phyloP scores from a whole-genome alignment of 2,797 vertebrate genomes.

The Carcharodon carcharias region DNA sequence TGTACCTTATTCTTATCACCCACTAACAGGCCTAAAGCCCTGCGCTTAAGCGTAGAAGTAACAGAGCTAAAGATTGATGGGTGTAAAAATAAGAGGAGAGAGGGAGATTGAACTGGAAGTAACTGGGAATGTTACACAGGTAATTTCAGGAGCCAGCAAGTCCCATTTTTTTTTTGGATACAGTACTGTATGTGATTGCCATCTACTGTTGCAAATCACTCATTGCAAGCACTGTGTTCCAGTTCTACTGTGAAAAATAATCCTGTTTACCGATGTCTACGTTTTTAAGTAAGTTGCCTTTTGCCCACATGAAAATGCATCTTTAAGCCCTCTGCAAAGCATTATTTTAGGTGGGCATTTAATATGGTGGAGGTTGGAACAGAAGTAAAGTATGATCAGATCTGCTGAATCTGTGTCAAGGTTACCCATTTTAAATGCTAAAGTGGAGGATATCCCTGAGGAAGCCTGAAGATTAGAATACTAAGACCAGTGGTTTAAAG shows the following conservation, averaged over 20 bases:
- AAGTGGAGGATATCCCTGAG: background rate
- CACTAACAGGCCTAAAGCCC: background rate
- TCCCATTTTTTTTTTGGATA: too few species aligned
- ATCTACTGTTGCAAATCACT: conserved; percentile 23
- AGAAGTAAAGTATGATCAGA: background rate
- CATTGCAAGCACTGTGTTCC: background rate
- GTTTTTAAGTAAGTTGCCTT: background rate
- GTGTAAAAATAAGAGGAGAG: background rate
- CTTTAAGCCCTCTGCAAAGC: background rate
- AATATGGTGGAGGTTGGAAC: background rate
- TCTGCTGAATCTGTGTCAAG: background rate
- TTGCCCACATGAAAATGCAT: background rate
- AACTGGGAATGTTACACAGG: background rate
- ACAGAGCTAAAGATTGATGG: background rate
- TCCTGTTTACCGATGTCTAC: background rate
- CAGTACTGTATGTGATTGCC: background rate
- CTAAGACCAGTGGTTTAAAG: background rate
- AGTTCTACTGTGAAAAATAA: background rate
- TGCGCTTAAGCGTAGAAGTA: background rate
- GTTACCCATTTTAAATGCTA: background rate
- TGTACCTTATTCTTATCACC: background rate
- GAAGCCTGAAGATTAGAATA: background rate
- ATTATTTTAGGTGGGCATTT: background rate
- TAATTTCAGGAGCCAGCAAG: background rate
- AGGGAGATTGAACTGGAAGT: too few species aligned